Evolutionary conservation across 2,113 vertebrate species (phyloP), one percentile per base, ranked within the genome.

Genomic region (Phocoena phocoena): DNA sequence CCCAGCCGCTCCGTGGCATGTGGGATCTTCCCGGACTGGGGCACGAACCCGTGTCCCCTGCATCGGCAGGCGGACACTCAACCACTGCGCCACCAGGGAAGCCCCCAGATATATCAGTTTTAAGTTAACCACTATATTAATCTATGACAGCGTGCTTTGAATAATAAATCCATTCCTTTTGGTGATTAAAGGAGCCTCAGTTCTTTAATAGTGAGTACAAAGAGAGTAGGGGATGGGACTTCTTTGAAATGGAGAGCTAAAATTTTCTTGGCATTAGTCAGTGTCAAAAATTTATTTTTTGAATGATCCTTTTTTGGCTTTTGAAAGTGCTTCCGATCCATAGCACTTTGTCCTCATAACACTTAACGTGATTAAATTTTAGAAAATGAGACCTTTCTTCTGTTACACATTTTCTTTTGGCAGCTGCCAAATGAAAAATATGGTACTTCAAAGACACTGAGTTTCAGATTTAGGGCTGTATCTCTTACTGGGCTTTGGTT

Each of bases 351-450:
- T 6, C 23, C 17, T 11, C 4, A 31, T 74, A 90, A 50, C 20
- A 33, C 15, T 90, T 89, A 63, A 28, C 26, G 20, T 81, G n/a
- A 90, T 71, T 74, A 76, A 50, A 53, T 53, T 68, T 91, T 70
- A 23, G 28, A 77, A 73, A 86, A 67, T 53, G 38, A 90, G 44
- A 41, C 20, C 33, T 90, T 84, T 67, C 15, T 84, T 85, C 26
- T 67, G 53, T 89, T 84, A 53, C 0, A 31, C 20, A 36, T 94
- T 93, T 92, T 87, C 82, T 74, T 81, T 82, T 33, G 65, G 20
- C 15, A 92, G 9, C 89, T 93, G 38, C 26, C 73, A 93, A 47
- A 41, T 90, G 67, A 86, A 84, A 96, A 92, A 50, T 79, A 33
- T 31, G 47, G 70, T 79, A 55, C 36, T 88, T 80, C 63, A 15